Percentiles rank a stretch among this genome's conserved stretches.
Conservation (phyloP, 2,113 vertebrate genomes). For the Crotalus helleri region DNA sequence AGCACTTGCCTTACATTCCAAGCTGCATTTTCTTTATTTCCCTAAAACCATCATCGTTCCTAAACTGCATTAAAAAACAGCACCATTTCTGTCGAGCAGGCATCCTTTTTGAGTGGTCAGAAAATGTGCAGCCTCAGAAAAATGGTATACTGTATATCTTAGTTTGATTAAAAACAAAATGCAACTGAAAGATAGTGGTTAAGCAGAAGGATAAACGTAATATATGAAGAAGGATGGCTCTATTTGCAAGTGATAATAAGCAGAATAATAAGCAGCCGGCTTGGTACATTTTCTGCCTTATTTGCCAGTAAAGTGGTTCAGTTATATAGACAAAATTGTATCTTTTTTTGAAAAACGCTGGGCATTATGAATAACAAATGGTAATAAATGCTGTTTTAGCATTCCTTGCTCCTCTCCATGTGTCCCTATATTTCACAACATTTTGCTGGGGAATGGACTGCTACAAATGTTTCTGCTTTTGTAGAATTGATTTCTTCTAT, state of each 20-base stretch:
- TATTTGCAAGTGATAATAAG: background rate
- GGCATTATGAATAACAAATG: background rate
- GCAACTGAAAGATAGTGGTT: background rate
- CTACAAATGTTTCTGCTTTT: constrained; percentile 1
- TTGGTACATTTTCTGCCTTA: constrained; percentile 1
- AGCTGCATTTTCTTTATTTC: constrained; percentile 38
- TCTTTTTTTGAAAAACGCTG: background rate
- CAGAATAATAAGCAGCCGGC: background rate
- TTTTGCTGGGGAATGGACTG: constrained; percentile 12
- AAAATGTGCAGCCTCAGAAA: constrained; percentile 5
- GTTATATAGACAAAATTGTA: background rate
- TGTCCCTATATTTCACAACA: background rate
- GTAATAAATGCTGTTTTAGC: background rate
- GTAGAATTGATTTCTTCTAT: constrained; percentile 2
- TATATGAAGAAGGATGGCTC: background rate
- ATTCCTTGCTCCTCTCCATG: background rate
- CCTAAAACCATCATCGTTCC: background rate
- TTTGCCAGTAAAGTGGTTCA: background rate
- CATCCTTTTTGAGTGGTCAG: background rate
- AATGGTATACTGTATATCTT: constrained; percentile 2
- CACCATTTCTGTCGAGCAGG: background rate
- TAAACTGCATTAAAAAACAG: background rate
- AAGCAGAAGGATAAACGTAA: background rate
- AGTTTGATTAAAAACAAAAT: constrained; percentile 1
- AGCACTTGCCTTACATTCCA: background rate